Conservation (phyloP, 2,888 invertebrate species). For the Alitta virens region DNA sequence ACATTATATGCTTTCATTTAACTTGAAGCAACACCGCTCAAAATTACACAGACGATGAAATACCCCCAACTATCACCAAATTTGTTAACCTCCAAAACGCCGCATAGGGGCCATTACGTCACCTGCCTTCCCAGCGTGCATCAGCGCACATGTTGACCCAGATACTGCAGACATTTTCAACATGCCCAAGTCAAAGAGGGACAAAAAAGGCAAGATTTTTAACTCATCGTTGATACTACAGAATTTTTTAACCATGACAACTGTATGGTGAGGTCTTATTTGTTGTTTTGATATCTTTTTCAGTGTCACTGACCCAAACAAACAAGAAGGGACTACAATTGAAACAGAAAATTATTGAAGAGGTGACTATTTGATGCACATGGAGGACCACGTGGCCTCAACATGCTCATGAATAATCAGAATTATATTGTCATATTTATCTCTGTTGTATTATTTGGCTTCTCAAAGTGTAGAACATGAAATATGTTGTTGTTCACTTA, state of each 20-base stretch:
- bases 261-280: neutral
- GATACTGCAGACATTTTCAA: neutral
- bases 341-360: constrained; percentile 86
- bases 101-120: neutral
- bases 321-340: constrained; percentile 84
- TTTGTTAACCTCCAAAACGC: constrained; percentile 3
- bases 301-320: constrained; percentile 93
- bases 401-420: no score
- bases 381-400: no score
- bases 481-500: no score
- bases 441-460: no score
- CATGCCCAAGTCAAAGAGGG: constrained; percentile 29
- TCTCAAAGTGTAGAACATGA: no score
- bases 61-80: neutral
- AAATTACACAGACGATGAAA: neutral
- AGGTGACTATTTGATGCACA: constrained; percentile 56
- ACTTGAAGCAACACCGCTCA: no score
- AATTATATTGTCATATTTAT: no score
- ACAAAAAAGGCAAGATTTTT: constrained; percentile 21
- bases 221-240: neutral
- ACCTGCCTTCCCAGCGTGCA: no score
- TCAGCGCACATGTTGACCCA: constrained; percentile 1
- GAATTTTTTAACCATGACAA: neutral
- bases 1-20: no score
- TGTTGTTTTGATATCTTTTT: constrained; percentile 49